Evolutionary conservation across 2,888 invertebrate genomes (phyloP).

Genomic region (Habroteleia sp.): DNA sequence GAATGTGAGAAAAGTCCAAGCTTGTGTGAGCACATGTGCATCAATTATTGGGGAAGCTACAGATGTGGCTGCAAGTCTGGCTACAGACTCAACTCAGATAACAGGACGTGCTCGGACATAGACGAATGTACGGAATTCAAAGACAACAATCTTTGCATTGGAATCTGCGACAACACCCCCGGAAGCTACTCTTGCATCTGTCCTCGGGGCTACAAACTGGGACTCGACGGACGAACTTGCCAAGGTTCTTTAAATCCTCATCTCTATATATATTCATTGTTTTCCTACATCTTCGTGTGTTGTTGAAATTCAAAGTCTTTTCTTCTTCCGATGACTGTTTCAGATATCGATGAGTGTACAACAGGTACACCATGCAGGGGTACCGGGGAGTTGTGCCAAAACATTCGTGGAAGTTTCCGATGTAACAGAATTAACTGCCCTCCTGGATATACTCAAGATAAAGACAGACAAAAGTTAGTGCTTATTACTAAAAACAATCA

Average conservation of each 20-base stretch:
- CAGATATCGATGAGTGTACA: conserved; percentile 89
- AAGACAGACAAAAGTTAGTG: conserved; percentile 89
- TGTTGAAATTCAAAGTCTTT: no score
- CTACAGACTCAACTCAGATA: conserved; percentile 88
- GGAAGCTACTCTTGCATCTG: conserved; percentile 93
- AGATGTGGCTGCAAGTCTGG: conserved; percentile 93
- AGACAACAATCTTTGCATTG: conserved; percentile 87
- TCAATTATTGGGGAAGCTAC: conserved; percentile 95
- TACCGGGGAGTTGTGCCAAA: conserved; percentile 91
- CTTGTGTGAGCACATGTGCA: conserved; percentile 93
- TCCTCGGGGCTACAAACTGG: conserved; percentile 89
- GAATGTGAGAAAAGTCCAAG: conserved; percentile 84
- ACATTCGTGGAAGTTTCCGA: conserved; percentile 93
- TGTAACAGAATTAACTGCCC: conserved; percentile 95
- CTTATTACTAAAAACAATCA: no score
- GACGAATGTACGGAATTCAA: conserved; percentile 92
- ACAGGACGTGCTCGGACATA: conserved; percentile 90
- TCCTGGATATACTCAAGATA: conserved; percentile 89
- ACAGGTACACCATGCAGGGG: conserved; percentile 83
- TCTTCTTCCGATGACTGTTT: no score
- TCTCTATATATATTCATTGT: conserved; percentile 3
- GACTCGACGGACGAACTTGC: conserved; percentile 89
- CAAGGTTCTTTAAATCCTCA: conserved; percentile 88
- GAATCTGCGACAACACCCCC: conserved; percentile 91
- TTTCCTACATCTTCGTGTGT: no score